phyloP scores from a whole-genome alignment of 2,888 invertebrate genomes.

The Branchellion lobata region DNA sequence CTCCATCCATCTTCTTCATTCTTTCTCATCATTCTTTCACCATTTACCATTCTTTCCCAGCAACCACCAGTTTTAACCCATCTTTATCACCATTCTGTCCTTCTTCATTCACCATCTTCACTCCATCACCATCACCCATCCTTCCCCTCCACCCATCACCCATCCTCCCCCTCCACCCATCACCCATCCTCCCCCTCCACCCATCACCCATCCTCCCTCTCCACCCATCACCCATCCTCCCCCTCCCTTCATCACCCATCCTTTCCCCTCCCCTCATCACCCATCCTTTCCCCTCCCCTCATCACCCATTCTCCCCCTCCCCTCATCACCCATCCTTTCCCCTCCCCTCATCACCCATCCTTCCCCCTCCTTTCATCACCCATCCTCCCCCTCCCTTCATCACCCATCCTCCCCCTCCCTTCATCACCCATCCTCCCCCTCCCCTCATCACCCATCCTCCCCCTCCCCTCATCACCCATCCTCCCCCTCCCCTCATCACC shows the following conservation, averaged over 20 bases:
- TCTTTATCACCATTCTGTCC: too few relatives aligned
- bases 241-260: not conserved
- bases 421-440: not conserved
- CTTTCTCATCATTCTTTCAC: too few relatives aligned
- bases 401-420: too few relatives aligned
- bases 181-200: too few relatives aligned
- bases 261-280: not conserved
- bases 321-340: too few relatives aligned
- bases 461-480: not conserved
- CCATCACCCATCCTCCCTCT: not conserved
- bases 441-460: not conserved
- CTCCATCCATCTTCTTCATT: too few relatives aligned
- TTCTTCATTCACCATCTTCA: not conserved
- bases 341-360: not conserved
- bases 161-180: too few relatives aligned
- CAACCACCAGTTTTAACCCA: too few relatives aligned
- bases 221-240: not conserved
- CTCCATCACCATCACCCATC: slow-evolving; percentile 3
- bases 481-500: not conserved
- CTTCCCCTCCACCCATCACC: not conserved
- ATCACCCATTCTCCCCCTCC: not conserved
- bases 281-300: not conserved
- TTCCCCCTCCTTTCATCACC: not conserved
- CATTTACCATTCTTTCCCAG: too few relatives aligned
- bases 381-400: too few relatives aligned